phyloP scores from a whole-genome alignment of 2,888 invertebrate species.

The Urechis unicinctus region DNA sequence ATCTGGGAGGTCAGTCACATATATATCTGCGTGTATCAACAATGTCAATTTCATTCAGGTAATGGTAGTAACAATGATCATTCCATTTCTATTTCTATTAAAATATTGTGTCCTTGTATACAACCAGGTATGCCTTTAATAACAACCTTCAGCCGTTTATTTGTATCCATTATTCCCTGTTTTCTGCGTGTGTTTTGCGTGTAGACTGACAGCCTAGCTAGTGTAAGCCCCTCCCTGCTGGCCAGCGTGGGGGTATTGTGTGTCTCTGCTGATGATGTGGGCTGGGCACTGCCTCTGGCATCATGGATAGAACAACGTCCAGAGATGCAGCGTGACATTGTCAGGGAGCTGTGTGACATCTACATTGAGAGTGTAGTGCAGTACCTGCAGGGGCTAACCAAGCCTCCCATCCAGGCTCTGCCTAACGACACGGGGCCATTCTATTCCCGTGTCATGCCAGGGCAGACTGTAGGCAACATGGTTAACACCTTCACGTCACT shows the following conservation, averaged over 20 bases:
- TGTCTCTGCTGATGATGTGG: slow-evolving; percentile 40
- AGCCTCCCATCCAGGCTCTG: background rate
- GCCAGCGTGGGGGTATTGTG: slow-evolving; percentile 42
- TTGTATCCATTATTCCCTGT: too few species aligned
- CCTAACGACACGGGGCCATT: background rate
- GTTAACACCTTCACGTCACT: slow-evolving; percentile 41
- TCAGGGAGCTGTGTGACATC: slow-evolving; percentile 22
- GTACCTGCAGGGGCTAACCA: slow-evolving; percentile 5
- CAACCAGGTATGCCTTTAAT: too few species aligned
- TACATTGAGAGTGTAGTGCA: slow-evolving; percentile 7
- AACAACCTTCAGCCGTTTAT: too few species aligned
- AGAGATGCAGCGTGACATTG: slow-evolving; percentile 31
- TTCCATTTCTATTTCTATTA: background rate
- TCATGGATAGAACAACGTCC: slow-evolving; percentile 43
- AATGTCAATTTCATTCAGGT: background rate
- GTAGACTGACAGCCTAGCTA: slow-evolving; percentile 37
- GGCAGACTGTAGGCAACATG: slow-evolving; percentile 40
- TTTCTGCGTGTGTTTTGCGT: too few species aligned
- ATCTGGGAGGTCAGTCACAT: slow-evolving; percentile 43
- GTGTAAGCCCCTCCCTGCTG: slow-evolving; percentile 39
- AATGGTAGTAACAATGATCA: too few species aligned
- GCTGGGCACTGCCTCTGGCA: slow-evolving; percentile 44
- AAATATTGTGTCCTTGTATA: too few species aligned
- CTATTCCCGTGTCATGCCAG: slow-evolving; percentile 3
- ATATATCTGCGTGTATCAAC: background rate